These are phyloP conservation scores for Scyliorhinus canicula DNA, from an alignment of 2,797 vertebrate species.

Conservation along the genomic window DNA sequence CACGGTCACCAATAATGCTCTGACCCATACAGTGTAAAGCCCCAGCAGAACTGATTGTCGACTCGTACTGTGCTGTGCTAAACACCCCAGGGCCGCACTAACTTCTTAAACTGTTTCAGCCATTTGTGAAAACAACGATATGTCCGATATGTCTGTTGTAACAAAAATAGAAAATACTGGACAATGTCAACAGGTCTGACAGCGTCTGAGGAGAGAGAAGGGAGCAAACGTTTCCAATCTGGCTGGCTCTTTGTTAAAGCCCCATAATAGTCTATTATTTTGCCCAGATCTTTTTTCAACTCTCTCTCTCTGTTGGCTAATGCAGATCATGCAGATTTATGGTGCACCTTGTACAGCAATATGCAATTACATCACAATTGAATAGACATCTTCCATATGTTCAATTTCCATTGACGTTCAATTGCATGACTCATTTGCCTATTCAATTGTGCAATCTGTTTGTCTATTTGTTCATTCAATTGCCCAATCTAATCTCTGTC, in stretches of 20 bases:
- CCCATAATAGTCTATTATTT: no score
- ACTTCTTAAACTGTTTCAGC: neutral
- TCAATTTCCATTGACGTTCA: neutral
- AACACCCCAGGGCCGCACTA: neutral
- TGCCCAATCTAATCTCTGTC: neutral
- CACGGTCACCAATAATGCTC: neutral
- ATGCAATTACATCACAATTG: neutral
- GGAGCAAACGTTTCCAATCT: no score
- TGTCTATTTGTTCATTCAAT: neutral
- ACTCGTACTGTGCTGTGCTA: neutral
- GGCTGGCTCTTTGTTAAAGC: no score
- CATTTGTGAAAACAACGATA: neutral
- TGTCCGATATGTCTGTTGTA: no score
- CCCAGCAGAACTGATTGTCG: neutral
- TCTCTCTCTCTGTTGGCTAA: neutral
- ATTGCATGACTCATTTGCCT: neutral
- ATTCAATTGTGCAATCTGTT: neutral
- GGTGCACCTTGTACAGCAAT: neutral
- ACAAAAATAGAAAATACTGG: no score
- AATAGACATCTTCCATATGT: neutral
- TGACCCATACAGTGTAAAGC: neutral
- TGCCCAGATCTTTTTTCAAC: neutral
- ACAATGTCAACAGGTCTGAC: no score
- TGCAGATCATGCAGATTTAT: neutral
- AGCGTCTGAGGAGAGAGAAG: no score